A percentile compares a stretch with the other conserved stretches of the same genome.
Evolutionary conservation across 2,113 vertebrate genomes (phyloP).

Genomic region (Montifringilla adamsi): DNA sequence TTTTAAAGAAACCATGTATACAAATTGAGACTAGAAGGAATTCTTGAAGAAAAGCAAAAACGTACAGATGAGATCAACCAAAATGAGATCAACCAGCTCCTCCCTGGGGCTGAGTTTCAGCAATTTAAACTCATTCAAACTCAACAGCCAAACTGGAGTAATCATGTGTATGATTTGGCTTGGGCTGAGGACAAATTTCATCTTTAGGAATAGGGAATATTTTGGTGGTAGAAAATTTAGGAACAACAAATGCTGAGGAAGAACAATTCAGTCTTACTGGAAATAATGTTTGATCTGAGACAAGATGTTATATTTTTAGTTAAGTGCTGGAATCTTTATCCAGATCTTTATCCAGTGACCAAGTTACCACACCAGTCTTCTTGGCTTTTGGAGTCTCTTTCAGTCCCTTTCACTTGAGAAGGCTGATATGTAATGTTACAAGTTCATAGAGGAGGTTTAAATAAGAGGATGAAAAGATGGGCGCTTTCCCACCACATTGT

Average conservation of each 20-base stretch:
- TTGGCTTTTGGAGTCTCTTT: neutral
- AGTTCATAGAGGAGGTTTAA: neutral
- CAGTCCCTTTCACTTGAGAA: neutral
- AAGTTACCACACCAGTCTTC: neutral
- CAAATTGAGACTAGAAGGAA: conserved; percentile 34
- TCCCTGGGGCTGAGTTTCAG: neutral
- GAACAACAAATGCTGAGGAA: neutral
- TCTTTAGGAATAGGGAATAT: neutral
- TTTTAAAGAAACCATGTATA: conserved; percentile 48
- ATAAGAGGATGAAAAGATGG: neutral
- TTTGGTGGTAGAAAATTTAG: neutral
- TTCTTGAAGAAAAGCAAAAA: conserved; percentile 40
- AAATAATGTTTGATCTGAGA: neutral
- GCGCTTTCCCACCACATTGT: neutral
- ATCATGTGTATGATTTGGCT: neutral
- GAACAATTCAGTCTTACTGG: neutral
- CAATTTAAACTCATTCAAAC: neutral
- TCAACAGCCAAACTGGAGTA: neutral
- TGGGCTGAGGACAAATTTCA: neutral
- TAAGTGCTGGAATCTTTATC: neutral
- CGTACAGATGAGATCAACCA: neutral
- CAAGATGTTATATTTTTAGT: neutral
- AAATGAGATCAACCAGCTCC: neutral
- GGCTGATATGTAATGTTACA: neutral
- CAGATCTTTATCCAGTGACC: neutral